Evolutionary conservation across 37 sponge, comb jelly and placozoan genomes (phyloP).

Genomic region (Crambe crambe): DNA sequence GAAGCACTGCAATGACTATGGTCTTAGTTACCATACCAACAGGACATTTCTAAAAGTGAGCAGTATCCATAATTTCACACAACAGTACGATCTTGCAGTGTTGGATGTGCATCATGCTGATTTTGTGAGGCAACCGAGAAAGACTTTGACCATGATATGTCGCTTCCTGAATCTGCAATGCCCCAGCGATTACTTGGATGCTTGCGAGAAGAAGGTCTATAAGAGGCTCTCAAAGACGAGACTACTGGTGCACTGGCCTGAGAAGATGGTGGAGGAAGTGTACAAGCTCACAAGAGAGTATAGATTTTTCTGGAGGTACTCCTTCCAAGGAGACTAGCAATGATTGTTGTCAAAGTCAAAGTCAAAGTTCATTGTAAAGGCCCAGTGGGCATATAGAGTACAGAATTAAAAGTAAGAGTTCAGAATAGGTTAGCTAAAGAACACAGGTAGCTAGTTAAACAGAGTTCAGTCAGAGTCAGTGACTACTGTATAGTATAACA

Average conservation of each 20-base stretch:
- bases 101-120: constrained; percentile 24
- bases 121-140: background rate
- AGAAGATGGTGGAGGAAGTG: constrained; percentile 7
- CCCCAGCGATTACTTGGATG: constrained; percentile 5
- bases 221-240: constrained; percentile 18
- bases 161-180: constrained; percentile 6
- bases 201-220: constrained; percentile 11
- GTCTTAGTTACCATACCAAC: background rate
- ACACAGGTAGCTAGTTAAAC: too few species aligned
- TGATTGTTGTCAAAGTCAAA: background rate
- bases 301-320: constrained; percentile 8
- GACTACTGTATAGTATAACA: too few species aligned
- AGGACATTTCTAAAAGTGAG: background rate
- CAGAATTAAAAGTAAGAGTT: too few species aligned
- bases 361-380: too few species aligned
- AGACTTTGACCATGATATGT: constrained; percentile 2
- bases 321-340: constrained; percentile 10
- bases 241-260: constrained; percentile 22
- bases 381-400: too few species aligned
- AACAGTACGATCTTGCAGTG: background rate
- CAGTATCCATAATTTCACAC: background rate
- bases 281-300: background rate
- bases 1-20: background rate
- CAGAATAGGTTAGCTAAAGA: too few species aligned
- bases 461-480: too few species aligned